Evolutionary conservation across 2,888 invertebrate species (phyloP), one percentile per base, ranked within the genome.

Genomic region (Cordilura impudica): DNA sequence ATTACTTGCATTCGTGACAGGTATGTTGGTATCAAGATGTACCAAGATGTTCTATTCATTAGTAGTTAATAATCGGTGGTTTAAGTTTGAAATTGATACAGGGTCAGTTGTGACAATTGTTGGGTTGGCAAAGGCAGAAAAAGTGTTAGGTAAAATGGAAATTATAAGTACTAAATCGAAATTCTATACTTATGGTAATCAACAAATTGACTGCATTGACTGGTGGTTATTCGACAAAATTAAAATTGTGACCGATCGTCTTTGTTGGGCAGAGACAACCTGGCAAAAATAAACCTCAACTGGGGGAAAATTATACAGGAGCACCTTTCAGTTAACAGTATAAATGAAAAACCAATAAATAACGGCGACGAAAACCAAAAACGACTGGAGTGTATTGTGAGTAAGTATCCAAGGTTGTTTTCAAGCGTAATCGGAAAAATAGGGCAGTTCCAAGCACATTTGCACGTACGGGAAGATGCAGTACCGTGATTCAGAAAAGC

Each of bases 401-500:
- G n/a, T n/a, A n/a, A n/a, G n/a, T n/a, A n/a, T n/a, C n/a, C n/a
- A n/a, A n/a, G n/a, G n/a, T n/a, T n/a, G n/a, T n/a, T n/a, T n/a
- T n/a, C n/a, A n/a, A n/a, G n/a, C n/a, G n/a, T n/a, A n/a, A n/a
- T n/a, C n/a, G n/a, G n/a, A n/a, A n/a, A n/a, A n/a, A n/a, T n/a
- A n/a, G n/a, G n/a, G n/a, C n/a, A n/a, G n/a, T n/a, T n/a, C n/a
- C n/a, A n/a, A n/a, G n/a, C n/a, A n/a, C n/a, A n/a, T n/a, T n/a
- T n/a, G n/a, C n/a, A n/a, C n/a, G n/a, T n/a, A n/a, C n/a, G n/a
- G n/a, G n/a, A n/a, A 43, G 39, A 26, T 26, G 72, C 21, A 39
- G 83, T 6, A 82, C 82, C 70, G 31, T 72, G 19, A 58, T 83
- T 82, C 51, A 58, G 82, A 3, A 84, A 83, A 75, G 79, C 83